A percentile compares a stretch with the other conserved stretches of the same genome.
Conservation (phyloP, 2,113 vertebrate species). For the Strigops habroptila region DNA sequence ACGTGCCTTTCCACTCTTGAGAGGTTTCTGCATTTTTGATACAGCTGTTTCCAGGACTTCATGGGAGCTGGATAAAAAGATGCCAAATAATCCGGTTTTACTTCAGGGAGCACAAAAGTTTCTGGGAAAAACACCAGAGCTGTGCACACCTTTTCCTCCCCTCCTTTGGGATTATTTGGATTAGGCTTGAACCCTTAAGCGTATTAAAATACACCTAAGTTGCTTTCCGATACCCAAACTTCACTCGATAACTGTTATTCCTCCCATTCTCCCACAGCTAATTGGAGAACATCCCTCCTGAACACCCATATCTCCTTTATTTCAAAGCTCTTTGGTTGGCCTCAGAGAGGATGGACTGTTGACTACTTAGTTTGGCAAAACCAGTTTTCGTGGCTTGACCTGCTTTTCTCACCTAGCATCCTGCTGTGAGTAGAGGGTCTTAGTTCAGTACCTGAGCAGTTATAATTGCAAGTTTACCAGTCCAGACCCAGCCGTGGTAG, state of each 20-base stretch:
- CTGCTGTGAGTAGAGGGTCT: neutral
- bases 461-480: neutral
- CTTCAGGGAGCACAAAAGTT: neutral
- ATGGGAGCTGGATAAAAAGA: neutral
- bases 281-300: neutral
- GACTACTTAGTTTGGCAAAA: neutral
- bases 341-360: neutral
- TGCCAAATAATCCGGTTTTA: neutral
- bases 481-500: neutral
- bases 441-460: neutral
- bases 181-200: neutral
- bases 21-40: conserved; percentile 36
- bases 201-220: neutral
- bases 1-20: neutral
- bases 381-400: neutral
- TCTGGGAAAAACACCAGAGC: neutral
- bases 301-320: neutral
- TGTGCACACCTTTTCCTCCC: neutral
- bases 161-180: neutral
- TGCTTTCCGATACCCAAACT: neutral
- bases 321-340: neutral
- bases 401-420: neutral
- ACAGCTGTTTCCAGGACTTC: conserved; percentile 1
- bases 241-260: neutral
- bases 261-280: neutral